These are phyloP conservation scores for Drosophila mayri DNA, from an alignment of 1,140 invertebrate species.

Conservation along the genomic window DNA sequence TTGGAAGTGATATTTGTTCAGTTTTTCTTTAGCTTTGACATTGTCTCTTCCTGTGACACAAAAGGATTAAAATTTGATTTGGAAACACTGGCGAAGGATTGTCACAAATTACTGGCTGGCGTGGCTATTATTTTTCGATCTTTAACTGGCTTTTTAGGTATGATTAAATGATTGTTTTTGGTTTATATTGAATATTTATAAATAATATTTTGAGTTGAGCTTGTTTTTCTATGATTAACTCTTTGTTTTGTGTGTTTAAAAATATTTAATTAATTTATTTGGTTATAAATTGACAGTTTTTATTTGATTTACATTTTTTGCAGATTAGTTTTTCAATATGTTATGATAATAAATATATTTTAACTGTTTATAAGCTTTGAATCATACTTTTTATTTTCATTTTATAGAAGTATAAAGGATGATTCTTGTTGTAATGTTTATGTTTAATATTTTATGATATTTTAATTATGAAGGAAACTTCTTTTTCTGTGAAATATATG, in stretches of 20 bases:
- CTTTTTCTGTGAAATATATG: not conserved
- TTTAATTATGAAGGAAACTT: not conserved
- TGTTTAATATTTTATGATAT: not conserved
- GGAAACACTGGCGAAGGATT: constrained; percentile 6
- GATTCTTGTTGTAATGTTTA: not conserved
- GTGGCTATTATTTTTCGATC: not conserved
- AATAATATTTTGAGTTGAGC: not conserved
- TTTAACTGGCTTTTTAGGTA: not conserved
- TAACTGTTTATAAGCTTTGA: too few relatives aligned
- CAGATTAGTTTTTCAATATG: too few relatives aligned
- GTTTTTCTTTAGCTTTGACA: constrained; percentile 50
- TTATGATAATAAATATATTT: too few relatives aligned
- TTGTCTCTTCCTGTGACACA: constrained; percentile 53
- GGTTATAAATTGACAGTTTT: not conserved
- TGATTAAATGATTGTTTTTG: not conserved
- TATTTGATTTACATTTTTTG: not conserved
- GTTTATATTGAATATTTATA: not conserved
- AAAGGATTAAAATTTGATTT: constrained; percentile 5
- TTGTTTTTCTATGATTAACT: not conserved
- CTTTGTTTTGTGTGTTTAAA: not conserved
- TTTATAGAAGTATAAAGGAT: too few relatives aligned
- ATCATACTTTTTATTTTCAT: too few relatives aligned
- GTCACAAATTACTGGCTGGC: not conserved
- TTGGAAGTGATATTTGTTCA: constrained; percentile 17
- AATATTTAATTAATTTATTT: not conserved